phyloP scores from a whole-genome alignment of 2,113 vertebrate genomes.

The Urocitellus parryii region DNA sequence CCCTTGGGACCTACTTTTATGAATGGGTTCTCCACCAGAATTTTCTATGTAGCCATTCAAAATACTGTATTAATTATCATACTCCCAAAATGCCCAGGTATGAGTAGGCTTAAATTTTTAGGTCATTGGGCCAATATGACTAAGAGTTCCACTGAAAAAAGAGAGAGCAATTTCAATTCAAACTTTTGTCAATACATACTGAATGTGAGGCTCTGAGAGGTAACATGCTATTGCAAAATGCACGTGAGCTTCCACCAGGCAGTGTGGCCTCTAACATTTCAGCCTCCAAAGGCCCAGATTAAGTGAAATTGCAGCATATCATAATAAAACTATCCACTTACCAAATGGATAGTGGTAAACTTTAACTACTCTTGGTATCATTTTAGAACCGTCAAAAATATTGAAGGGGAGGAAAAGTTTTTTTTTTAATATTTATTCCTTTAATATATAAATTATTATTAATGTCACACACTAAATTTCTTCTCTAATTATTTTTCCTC shows the following conservation, averaged over 20 bases:
- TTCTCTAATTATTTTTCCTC: background rate
- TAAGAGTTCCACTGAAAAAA: background rate
- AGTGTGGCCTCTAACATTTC: background rate
- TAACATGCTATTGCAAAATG: constrained; percentile 36
- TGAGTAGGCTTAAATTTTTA: background rate
- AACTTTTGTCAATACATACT: background rate
- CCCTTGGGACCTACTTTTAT: background rate
- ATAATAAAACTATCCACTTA: background rate
- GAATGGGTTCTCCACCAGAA: background rate
- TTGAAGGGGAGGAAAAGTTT: background rate
- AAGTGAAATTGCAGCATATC: background rate
- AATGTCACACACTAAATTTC: background rate
- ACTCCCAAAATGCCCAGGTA: background rate
- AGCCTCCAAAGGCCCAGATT: background rate
- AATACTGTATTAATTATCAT: background rate
- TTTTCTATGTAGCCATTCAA: background rate
- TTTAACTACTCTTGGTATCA: background rate
- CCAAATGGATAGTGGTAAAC: background rate
- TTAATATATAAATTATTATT: background rate
- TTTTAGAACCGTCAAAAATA: constrained; percentile 4
- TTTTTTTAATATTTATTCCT: constrained; percentile 2
- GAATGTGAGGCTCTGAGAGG: background rate
- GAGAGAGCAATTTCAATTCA: constrained; percentile 1
- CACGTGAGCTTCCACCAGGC: background rate
- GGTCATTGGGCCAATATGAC: background rate